Evolutionary conservation across 37 sponge, comb jelly and placozoan species (phyloP), one percentile per base, ranked within the genome.

Genomic region (Geodia barretti): DNA sequence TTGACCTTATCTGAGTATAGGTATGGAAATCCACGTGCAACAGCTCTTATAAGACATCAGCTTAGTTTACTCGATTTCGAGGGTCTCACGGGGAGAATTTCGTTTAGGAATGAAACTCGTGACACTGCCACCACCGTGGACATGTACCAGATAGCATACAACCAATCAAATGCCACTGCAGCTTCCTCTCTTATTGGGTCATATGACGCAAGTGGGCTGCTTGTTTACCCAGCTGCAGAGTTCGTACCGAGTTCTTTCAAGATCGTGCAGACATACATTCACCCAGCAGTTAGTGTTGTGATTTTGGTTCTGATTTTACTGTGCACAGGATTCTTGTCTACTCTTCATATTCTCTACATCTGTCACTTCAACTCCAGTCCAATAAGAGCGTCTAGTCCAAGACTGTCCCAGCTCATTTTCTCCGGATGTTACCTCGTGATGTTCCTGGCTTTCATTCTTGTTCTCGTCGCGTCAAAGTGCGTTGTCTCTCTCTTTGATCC

Each of bases 321-420:
- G 11, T 17, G 11, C 54, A 17, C 14, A 14, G 54, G 7, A 17
- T 47, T 47, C 54, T 17, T 14, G 14, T 47, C 14, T 7, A 47
- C 14, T 14, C 54, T 47, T 7, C 74, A 83, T 64, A 62, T 24
- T 1, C 75, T 83, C 32, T 73, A 73, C 5, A 30, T 73, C 41
- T 3, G 40, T 58, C 75, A 75, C 25, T 60, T 75, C 19, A 74
- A 83, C 1, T 41, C 21, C 11, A 43, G 34, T 24, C 42, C 67
- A 19, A 70, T 83, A 38, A 83, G 67, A 36, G 83, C 83, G 0
- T 65, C 83, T 24, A 75, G 75, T 54, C 40, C 72, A 8, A 64
- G 42, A 17, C 75, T 83, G 32, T 68, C 47, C 36, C 75, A 75
- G 54, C 21, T 75, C 9, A 42, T 34, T 8, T 83, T 68, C 39